phyloP scores from a whole-genome alignment of 1,140 invertebrate species.

The Colletes gigas region DNA sequence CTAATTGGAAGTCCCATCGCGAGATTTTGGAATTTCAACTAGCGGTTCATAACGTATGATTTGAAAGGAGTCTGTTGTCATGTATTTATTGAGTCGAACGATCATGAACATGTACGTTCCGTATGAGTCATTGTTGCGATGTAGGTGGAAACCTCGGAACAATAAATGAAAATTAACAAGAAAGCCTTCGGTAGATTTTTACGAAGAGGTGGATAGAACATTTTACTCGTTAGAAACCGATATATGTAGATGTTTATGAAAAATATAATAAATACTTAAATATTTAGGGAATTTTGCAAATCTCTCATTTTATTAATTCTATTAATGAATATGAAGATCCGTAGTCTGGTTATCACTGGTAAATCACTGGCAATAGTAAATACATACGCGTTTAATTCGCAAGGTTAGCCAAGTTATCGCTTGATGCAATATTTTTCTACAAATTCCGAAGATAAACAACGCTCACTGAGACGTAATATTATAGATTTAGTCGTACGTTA shows the following conservation, averaged over 20 bases:
- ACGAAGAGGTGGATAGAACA: not conserved
- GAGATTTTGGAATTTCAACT: slow-evolving; percentile 10
- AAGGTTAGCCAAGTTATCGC: too few relatives aligned
- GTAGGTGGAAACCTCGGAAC: slow-evolving; percentile 33
- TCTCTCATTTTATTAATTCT: too few relatives aligned
- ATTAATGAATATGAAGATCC: too few relatives aligned
- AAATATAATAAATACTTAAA: not conserved
- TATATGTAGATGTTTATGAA: not conserved
- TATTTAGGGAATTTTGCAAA: too few relatives aligned
- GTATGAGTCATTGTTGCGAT: not conserved
- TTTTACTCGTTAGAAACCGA: not conserved
- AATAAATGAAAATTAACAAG: slow-evolving; percentile 8
- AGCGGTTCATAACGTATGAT: slow-evolving; percentile 14
- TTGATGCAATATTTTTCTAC: too few relatives aligned
- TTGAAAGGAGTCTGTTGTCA: not conserved
- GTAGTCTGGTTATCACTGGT: too few relatives aligned
- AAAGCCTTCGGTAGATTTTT: not conserved
- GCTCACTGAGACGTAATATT: too few relatives aligned
- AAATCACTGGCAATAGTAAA: too few relatives aligned
- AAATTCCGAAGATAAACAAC: too few relatives aligned
- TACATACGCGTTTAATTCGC: too few relatives aligned
- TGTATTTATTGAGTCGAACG: slow-evolving; percentile 12
- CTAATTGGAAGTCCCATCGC: not conserved
- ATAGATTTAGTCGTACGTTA: too few relatives aligned
- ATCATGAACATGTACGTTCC: not conserved